phyloP scores from a whole-genome alignment of 2,888 invertebrate species.

The Latrodectus elegans region DNA sequence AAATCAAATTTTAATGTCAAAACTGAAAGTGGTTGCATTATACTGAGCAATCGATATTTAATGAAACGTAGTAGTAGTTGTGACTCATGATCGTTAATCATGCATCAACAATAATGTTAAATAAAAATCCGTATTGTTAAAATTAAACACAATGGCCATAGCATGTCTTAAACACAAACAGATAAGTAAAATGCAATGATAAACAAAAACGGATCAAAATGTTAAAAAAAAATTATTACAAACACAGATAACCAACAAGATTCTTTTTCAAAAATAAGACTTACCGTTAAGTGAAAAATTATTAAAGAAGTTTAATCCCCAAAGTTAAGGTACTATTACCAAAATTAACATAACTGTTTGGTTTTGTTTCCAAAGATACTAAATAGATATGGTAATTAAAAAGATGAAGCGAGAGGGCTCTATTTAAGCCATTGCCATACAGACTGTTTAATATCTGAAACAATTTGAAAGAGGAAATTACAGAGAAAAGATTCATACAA shows the following conservation, averaged over 20 bases:
- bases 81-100: background rate
- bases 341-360: constrained; percentile 42
- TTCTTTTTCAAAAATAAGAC: background rate
- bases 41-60: background rate
- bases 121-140: background rate
- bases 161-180: background rate
- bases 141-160: background rate
- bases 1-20: too few relatives aligned
- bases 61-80: background rate
- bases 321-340: background rate
- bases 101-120: background rate
- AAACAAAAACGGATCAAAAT: background rate
- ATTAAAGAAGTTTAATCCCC: background rate
- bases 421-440: constrained; percentile 18
- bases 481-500: too few relatives aligned
- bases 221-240: too few relatives aligned
- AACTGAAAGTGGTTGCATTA: background rate
- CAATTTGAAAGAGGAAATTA: too few relatives aligned
- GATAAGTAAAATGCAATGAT: background rate
- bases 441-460: too few relatives aligned
- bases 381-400: constrained; percentile 40
- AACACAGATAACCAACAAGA: too few relatives aligned
- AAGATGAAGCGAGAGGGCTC: constrained; percentile 29
- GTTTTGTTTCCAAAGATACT: constrained; percentile 33
- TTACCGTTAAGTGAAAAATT: background rate